Evolutionary conservation across 2,888 invertebrate species (phyloP), one percentile per base, ranked within the genome.

Genomic region (Campoplex capitator): DNA sequence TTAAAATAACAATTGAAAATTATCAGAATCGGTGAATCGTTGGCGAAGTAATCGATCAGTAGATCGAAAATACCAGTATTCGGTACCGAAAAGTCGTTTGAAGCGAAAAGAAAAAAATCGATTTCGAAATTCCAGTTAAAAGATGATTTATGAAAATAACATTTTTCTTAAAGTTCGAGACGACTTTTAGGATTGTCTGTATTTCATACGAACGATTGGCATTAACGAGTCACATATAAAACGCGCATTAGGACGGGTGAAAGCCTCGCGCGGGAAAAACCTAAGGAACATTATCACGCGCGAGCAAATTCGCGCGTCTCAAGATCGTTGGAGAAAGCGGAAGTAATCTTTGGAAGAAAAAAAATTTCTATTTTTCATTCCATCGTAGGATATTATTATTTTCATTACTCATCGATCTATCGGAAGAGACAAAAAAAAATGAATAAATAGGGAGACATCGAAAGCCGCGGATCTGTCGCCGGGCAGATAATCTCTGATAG

Each of bases 401-500:
- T 18, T 38, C 16, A 38, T 67, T 38, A n/a, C 6, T 58, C 58
- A 58, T 32, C 28, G 32, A 58, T 58, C 13, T 32, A 13, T 32
- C 58, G 11, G 11, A 58, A 13, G 28, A 58, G 28, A 13, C 67
- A 38, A 38, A 38, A n/a, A 38, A 67, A 23, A 23, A 23, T 23
- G 23, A 23, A 16, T 32, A 38, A 42, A 42, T 67, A 2, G 67
- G 7, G 28, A 28, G 58, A 58, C 38, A 42, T 67, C 18, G n/a
- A 45, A 23, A 45, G 11, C 13, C 18, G 38, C 45, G 38, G 71
- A 51, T 73, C 28, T 65, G 80, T 80, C 51, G 80, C 80, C 51
- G 73, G 35, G 80, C 80, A 73, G 80, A 80, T 65, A 65, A 65
- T 73, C 62, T 23, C 48, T 51, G 80, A 73, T 80, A 80, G 73